Percentiles rank a stretch among this genome's conserved stretches.
These are phyloP conservation scores for Thymelicus sylvestris DNA, from an alignment of 2,888 invertebrate species.

Conservation along the genomic window DNA sequence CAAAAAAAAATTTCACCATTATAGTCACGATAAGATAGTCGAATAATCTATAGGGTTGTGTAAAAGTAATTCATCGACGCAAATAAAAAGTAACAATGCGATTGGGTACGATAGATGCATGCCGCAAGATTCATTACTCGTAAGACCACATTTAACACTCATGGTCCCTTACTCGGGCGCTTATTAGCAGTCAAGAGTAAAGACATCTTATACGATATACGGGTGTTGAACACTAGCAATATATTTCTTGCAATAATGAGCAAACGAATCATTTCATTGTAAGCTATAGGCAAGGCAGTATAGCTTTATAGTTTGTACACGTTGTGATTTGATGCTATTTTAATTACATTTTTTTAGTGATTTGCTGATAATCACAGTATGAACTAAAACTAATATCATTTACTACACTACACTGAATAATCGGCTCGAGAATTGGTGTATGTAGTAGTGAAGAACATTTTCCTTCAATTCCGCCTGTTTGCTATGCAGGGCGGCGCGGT, in stretches of 20 bases:
- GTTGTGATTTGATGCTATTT: too few relatives aligned
- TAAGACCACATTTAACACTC: constrained; percentile 16
- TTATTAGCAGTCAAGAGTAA: constrained; percentile 17
- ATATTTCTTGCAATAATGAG: not conserved
- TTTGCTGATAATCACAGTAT: not conserved
- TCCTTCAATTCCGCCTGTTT: constrained; percentile 60
- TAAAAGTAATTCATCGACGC: too few relatives aligned
- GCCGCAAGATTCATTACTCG: constrained; percentile 14
- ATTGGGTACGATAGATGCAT: constrained; percentile 9
- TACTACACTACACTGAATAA: constrained; percentile 19
- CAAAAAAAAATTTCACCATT: too few relatives aligned
- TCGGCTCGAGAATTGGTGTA: constrained; percentile 42
- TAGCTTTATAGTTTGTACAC: not conserved
- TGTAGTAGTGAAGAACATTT: constrained; percentile 45
- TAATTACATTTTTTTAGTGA: not conserved
- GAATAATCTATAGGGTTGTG: too few relatives aligned
- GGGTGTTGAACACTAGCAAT: not conserved
- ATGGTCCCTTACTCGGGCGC: constrained; percentile 11
- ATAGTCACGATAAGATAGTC: too few relatives aligned
- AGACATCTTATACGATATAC: constrained; percentile 19
- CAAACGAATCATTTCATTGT: not conserved
- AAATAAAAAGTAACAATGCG: too few relatives aligned
- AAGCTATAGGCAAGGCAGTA: not conserved
- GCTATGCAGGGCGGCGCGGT: constrained; percentile 74
- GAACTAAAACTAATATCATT: constrained; percentile 9